phyloP scores from a whole-genome alignment of 1,140 invertebrate species.

The Diachasma alloeum region DNA sequence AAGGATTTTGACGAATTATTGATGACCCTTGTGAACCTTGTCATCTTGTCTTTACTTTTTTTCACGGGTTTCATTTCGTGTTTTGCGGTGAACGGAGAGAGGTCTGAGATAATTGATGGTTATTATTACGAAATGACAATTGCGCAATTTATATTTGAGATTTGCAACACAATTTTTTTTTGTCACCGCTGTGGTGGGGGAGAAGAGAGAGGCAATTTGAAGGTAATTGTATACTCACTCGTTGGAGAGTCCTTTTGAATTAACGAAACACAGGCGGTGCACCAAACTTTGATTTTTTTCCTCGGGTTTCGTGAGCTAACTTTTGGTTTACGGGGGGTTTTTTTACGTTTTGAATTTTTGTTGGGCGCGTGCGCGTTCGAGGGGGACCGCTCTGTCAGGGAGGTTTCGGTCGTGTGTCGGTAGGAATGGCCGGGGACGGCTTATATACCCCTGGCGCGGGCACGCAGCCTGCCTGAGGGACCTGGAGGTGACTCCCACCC shows the following conservation, averaged over 20 bases:
- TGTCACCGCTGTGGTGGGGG: not conserved
- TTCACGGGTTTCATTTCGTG: not conserved
- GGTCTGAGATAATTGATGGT: not conserved
- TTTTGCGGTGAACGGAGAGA: not conserved
- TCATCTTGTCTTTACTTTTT: not conserved
- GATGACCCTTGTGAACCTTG: not conserved
- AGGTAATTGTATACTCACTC: not conserved
- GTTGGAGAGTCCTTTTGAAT: not conserved
- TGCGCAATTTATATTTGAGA: not conserved
- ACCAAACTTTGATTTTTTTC: not conserved
- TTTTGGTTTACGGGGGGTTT: not conserved
- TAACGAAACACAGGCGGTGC: not conserved
- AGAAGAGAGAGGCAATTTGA: not conserved
- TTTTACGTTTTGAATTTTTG: not conserved
- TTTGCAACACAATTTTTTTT: not conserved
- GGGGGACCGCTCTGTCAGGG: slow-evolving; percentile 41
- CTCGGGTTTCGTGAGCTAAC: not conserved
- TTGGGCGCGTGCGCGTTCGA: slow-evolving; percentile 42
- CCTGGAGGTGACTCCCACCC: slow-evolving; percentile 25
- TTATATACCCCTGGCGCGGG: slow-evolving; percentile 62
- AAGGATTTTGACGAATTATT: not conserved
- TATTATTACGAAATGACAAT: not conserved
- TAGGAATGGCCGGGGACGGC: slow-evolving; percentile 54
- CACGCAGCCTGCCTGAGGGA: slow-evolving; percentile 16
- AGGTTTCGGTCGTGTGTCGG: slow-evolving; percentile 64